Evolutionary conservation across 1,140 invertebrate genomes (phyloP), one percentile per base, ranked within the genome.

Genomic region (Sinella curviseta): DNA sequence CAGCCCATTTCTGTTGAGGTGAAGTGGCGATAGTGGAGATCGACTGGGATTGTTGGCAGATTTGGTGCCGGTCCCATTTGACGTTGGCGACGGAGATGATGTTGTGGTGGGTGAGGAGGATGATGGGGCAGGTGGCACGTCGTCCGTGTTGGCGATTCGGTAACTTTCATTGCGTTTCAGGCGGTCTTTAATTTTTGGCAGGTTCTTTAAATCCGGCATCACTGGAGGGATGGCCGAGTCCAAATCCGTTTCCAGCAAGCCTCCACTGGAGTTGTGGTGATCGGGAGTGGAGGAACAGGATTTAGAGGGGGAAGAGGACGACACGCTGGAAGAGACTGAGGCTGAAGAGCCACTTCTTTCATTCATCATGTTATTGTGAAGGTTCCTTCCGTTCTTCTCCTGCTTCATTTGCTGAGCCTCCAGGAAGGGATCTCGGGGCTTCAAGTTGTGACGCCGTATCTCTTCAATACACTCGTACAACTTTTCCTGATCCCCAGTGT

Each of bases 121-220:
- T 48, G 39, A 12, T 1, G 70, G 16, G 36, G 74, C 34, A 54
- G 78, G 74, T 39, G 73, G 26, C 28, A 80, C 30, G 30, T 82
- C 81, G 33, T 82, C 81, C 8, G 90, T 91, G 87, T 94, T 95
- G 0, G 94, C 94, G 86, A 94, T 90, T 80, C 94, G 91, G 85
- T 95, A 95, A 87, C 94, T 95, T 85, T 95, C 93, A 85, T 93
- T 94, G 65, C 94, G 90, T 87, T 94, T 94, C 33, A 95, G 88
- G 86, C 91, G 90, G 60, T 84, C 84, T 65, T 84, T 81, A 26
- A 84, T 84, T 79, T 84, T 84, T 28, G 83, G 81, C 28, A 84
- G 67, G 30, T 80, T 84, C 76, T 82, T 81, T 28, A 84, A 36
- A 60, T 82, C 83, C 2, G 83, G 81, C 83, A 84, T 84, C 12